These are phyloP conservation scores for Chloebia gouldiae DNA, from an alignment of 2,113 vertebrate species.

Conservation along the genomic window DNA sequence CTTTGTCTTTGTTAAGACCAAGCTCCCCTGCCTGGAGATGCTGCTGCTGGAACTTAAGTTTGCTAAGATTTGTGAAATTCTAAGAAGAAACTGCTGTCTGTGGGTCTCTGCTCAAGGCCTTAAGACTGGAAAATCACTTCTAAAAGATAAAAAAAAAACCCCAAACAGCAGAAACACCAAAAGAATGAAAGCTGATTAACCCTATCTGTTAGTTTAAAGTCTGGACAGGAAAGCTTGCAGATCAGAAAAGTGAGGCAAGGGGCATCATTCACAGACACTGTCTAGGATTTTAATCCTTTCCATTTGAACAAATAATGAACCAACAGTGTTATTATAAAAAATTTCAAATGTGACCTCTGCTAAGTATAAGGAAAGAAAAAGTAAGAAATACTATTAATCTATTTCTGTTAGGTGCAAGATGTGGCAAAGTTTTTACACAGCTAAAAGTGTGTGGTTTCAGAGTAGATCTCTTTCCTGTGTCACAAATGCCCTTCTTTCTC, in stretches of 20 bases:
- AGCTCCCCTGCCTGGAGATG: neutral
- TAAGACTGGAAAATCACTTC: neutral
- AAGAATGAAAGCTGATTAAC: neutral
- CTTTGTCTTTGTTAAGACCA: neutral
- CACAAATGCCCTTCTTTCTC: neutral
- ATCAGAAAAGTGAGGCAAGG: neutral
- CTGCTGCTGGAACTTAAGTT: neutral
- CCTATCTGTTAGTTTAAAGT: neutral
- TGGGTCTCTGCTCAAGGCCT: neutral
- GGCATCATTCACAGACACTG: neutral
- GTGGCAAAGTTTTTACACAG: neutral
- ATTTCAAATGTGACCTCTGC: neutral
- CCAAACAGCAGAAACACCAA: neutral
- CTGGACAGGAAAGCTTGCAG: neutral
- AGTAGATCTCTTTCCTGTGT: neutral
- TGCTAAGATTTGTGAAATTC: neutral
- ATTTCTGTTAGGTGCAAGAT: neutral
- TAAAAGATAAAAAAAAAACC: neutral
- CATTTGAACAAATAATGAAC: neutral
- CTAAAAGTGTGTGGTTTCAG: neutral
- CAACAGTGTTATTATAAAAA: neutral
- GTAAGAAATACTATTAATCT: neutral
- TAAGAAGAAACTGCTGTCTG: neutral
- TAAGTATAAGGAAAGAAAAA: neutral
- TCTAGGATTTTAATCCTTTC: neutral